Conservation (phyloP, 2,888 invertebrate species). For the Lasius fuliginosus region DNA sequence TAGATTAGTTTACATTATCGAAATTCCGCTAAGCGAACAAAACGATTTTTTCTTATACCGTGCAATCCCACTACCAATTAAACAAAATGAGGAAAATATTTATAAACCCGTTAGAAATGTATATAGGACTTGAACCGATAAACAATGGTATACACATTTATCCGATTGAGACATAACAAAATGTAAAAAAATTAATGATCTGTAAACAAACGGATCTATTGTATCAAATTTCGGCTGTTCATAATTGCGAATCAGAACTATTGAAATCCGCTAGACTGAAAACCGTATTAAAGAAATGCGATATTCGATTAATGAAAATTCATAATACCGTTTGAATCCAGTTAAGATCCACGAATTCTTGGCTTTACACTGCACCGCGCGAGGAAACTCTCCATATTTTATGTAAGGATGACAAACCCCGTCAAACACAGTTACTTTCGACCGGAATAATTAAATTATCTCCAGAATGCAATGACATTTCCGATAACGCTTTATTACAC, state of each 20-base stretch:
- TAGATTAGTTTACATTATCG: background rate
- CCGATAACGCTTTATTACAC: background rate
- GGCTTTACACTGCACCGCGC: background rate
- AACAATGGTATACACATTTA: background rate
- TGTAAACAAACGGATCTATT: background rate
- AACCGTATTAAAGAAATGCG: background rate
- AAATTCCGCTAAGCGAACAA: background rate
- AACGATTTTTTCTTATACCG: constrained; percentile 1
- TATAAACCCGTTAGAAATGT: background rate
- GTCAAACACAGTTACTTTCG: background rate
- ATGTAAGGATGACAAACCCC: background rate
- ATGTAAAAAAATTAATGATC: constrained; percentile 11
- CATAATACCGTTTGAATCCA: background rate
- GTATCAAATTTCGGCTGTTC: background rate
- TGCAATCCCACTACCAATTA: background rate
- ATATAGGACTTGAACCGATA: background rate
- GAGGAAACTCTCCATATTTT: background rate
- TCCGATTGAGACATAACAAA: background rate
- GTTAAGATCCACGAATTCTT: background rate
- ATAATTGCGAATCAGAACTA: background rate
- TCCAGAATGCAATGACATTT: background rate
- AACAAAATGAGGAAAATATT: background rate
- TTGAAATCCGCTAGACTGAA: constrained; percentile 3
- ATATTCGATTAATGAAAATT: background rate
- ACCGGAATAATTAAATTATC: constrained; percentile 1